Evolutionary conservation across 1,140 invertebrate genomes (phyloP).

Genomic region (Calosoma granatense): DNA sequence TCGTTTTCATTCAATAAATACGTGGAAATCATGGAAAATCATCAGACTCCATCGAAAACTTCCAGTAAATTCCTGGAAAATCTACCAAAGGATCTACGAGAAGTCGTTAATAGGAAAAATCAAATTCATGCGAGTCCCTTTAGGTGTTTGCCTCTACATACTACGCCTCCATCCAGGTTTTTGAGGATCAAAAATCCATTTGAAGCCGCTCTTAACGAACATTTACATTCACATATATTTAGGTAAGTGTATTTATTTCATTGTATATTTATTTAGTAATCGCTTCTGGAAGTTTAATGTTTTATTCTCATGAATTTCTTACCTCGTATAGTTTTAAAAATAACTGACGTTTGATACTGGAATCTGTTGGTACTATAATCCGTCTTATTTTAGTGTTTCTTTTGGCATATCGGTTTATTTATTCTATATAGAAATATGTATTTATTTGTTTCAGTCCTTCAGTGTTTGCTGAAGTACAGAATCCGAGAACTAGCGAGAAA

Average conservation of each 20-base stretch:
- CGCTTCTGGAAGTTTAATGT: not conserved
- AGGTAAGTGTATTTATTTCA: constrained; percentile 24
- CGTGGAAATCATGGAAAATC: not conserved
- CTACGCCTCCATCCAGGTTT: not conserved
- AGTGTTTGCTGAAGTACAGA: constrained; percentile 25
- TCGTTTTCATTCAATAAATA: not conserved
- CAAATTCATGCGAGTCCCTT: not conserved
- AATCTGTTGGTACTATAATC: too few species aligned
- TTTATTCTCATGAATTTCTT: not conserved
- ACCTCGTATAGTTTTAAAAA: too few species aligned
- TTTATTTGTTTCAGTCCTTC: constrained; percentile 27
- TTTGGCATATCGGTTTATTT: too few species aligned
- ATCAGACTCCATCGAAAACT: not conserved
- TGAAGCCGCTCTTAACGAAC: constrained; percentile 25
- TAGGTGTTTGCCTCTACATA: not conserved
- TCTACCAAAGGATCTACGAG: not conserved
- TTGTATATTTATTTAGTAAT: not conserved
- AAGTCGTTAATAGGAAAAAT: not conserved
- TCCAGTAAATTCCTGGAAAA: not conserved
- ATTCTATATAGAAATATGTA: constrained; percentile 17
- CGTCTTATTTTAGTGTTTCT: too few species aligned
- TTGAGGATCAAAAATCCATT: constrained; percentile 30
- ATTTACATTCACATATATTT: constrained; percentile 27
- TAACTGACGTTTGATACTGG: too few species aligned
- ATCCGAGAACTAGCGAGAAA: constrained; percentile 24